Evolutionary conservation across 2,888 invertebrate genomes (phyloP), one percentile per base, ranked within the genome.

Genomic region (Tetragnatha montana): DNA sequence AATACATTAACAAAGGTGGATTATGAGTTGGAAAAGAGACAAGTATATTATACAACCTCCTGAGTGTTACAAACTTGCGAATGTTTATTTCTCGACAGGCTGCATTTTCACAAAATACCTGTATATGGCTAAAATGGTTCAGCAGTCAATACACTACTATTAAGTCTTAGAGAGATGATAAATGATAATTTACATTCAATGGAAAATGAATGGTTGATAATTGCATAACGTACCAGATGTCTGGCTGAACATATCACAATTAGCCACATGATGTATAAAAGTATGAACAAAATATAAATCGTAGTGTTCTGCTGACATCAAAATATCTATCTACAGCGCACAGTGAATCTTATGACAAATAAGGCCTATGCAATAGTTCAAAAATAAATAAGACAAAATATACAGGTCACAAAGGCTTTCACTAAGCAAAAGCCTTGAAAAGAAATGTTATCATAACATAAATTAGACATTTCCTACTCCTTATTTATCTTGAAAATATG

Each of bases 1-100:
- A 89, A 89, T 89, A 89, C 85, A 76, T 51, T 74, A 81, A 89
- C 78, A 88, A 22, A 80, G 19, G 76, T 81, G 89, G 81, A 51
- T 82, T 73, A 85, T 85, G 85, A 86, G 19, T 81, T 17, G 69
- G 71, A 51, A 81, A 84, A 85, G 84, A 81, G 49, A 74, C 21
- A 60, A 60, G 70, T 75, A 75, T 89, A 85, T 89, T 76, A 69
- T 85, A 89, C 89, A 89, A 89, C 85, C 89, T 85, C 89, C 89
- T 89, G 89, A 89, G 89, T 85, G 81, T 80, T 85, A 89, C 81
- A 89, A 89, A 89, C 89, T 89, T 89, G 89, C 89, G 89, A 89
- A 85, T 89, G 85, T 60, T 60, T 60, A 81, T 69, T 87, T 80
- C 81, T 73, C 76, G 84, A 81, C 75, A 89, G 85, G 80, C 69